Evolutionary conservation across 2,888 invertebrate genomes (phyloP).

Genomic region (Andrena haemorrhoa): DNA sequence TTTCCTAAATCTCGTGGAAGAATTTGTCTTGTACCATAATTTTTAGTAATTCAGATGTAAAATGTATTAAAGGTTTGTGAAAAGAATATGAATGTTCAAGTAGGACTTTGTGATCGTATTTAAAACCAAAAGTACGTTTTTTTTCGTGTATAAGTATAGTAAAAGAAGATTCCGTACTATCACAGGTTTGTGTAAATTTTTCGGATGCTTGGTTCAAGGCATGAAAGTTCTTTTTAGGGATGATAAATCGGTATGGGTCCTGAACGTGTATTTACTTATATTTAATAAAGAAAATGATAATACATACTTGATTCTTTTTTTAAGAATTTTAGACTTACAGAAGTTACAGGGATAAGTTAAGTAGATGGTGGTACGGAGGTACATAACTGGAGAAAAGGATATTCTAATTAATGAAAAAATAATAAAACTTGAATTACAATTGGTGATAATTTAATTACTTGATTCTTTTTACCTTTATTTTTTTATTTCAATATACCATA

Average conservation of each 20-base stretch:
- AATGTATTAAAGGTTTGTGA: constrained; percentile 50
- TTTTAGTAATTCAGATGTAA: constrained; percentile 51
- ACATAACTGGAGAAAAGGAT: neutral
- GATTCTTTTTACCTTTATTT: neutral
- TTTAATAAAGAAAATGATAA: constrained; percentile 63
- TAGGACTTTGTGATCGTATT: constrained; percentile 48
- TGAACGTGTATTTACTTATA: constrained; percentile 65
- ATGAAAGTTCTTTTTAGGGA: constrained; percentile 30
- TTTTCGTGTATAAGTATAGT: constrained; percentile 39
- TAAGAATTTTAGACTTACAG: constrained; percentile 18
- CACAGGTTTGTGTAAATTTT: constrained; percentile 36
- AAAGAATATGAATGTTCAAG: constrained; percentile 41
- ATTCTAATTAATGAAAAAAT: neutral
- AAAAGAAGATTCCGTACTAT: constrained; percentile 38
- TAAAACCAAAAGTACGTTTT: constrained; percentile 42
- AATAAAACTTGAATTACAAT: constrained; percentile 8
- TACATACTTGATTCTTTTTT: constrained; percentile 29
- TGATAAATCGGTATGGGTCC: constrained; percentile 39
- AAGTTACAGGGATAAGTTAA: constrained; percentile 38
- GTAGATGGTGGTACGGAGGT: constrained; percentile 7
- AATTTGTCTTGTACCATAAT: constrained; percentile 58
- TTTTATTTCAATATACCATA: constrained; percentile 66
- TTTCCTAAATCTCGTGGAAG: constrained; percentile 47
- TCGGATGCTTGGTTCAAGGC: constrained; percentile 32
- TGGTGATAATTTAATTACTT: neutral